A percentile compares a stretch with the other conserved stretches of the same genome.
These are phyloP conservation scores for Lineus longissimus DNA, from an alignment of 1,140 invertebrate species.

Conservation along the genomic window DNA sequence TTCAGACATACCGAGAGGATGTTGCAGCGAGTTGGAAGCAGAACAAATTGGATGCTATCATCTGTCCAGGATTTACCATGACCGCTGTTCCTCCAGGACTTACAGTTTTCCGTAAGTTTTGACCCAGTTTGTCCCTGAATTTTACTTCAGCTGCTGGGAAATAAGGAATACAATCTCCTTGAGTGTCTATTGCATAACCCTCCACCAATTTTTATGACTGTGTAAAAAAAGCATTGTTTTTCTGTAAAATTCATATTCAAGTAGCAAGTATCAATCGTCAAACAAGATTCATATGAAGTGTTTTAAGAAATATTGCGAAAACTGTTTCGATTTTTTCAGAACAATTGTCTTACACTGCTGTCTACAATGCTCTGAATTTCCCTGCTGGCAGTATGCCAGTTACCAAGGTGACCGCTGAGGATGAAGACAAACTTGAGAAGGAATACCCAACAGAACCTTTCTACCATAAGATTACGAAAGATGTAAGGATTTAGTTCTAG, in stretches of 20 bases:
- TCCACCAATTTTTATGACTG: no score
- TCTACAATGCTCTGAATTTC: slow-evolving; percentile 46
- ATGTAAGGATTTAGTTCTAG: not conserved
- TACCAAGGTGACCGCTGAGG: slow-evolving; percentile 38
- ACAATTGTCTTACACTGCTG: slow-evolving; percentile 26
- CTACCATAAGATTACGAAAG: not conserved
- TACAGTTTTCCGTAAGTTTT: not conserved
- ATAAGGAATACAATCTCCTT: no score
- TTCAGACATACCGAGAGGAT: no score
- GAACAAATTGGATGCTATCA: slow-evolving; percentile 16
- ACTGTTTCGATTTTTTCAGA: slow-evolving; percentile 22
- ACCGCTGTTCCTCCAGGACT: slow-evolving; percentile 11
- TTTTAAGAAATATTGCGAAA: not conserved
- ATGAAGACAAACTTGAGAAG: slow-evolving; percentile 25
- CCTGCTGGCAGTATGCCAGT: slow-evolving; percentile 44
- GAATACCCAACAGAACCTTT: not conserved
- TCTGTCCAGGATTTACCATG: slow-evolving; percentile 19
- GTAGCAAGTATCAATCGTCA: not conserved
- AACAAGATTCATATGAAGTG: not conserved
- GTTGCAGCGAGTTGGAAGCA: slow-evolving; percentile 6
- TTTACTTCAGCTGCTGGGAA: no score
- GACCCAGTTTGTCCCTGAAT: no score
- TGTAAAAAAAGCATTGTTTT: not conserved
- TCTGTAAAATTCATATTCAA: not conserved
- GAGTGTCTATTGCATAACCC: no score